phyloP scores from a whole-genome alignment of 2,113 vertebrate genomes.

The Centropus unirufus region DNA sequence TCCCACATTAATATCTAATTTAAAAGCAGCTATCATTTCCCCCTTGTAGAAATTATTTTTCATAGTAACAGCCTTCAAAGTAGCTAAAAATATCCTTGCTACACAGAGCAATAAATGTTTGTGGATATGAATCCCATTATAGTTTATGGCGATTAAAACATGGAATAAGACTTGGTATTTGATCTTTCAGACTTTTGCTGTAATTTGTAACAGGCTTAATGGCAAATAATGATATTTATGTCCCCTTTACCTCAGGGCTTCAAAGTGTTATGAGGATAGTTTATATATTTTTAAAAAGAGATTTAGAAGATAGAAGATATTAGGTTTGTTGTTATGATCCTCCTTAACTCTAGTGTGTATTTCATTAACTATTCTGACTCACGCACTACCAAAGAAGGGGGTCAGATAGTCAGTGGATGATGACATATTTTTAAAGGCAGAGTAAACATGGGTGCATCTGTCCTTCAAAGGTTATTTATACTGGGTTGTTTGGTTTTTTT shows the following conservation, averaged over 20 bases:
- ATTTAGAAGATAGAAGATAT: not conserved
- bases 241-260: not conserved
- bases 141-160: slow-evolving; percentile 41
- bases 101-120: slow-evolving; percentile 34
- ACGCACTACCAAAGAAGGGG: not conserved
- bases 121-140: not conserved
- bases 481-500: no score
- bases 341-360: not conserved
- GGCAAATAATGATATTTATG: not conserved
- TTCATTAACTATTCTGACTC: not conserved
- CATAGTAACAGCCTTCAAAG: slow-evolving; percentile 26
- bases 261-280: not conserved
- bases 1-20: slow-evolving; percentile 35
- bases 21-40: slow-evolving; percentile 19
- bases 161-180: not conserved
- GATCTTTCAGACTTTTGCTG: not conserved
- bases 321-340: not conserved
- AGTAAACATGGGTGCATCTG: not conserved
- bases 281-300: not conserved
- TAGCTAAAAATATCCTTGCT: not conserved
- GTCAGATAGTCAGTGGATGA: not conserved
- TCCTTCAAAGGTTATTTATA: not conserved
- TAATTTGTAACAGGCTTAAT: not conserved
- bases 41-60: slow-evolving; percentile 17
- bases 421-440: not conserved